Evolutionary conservation across 2,888 invertebrate species (phyloP).

Genomic region (Eupithecia tripunctaria): DNA sequence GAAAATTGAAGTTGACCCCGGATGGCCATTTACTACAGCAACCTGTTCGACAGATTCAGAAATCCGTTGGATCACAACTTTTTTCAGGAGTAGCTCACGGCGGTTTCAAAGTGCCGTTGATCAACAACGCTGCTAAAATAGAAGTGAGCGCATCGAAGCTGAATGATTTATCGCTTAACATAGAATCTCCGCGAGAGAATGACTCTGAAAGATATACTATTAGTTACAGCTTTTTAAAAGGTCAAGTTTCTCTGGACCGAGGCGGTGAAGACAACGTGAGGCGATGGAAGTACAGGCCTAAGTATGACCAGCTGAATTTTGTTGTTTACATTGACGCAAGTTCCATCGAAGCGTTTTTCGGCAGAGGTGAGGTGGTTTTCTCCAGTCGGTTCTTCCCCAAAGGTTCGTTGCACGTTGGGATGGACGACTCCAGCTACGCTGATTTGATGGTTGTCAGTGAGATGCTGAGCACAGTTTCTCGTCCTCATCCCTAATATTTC

Average conservation of each 20-base stretch:
- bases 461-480: slow-evolving; percentile 54
- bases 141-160: slow-evolving; percentile 47
- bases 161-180: slow-evolving; percentile 52
- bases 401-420: slow-evolving; percentile 47
- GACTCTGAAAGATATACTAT: slow-evolving; percentile 49
- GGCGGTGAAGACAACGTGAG: slow-evolving; percentile 66
- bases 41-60: slow-evolving; percentile 56
- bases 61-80: slow-evolving; percentile 46
- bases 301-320: slow-evolving; percentile 44
- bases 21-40: slow-evolving; percentile 61
- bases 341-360: slow-evolving; percentile 67
- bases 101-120: slow-evolving; percentile 43
- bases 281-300: slow-evolving; percentile 63
- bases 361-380: slow-evolving; percentile 64
- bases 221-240: slow-evolving; percentile 51
- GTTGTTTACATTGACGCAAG: slow-evolving; percentile 65
- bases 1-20: slow-evolving; percentile 57
- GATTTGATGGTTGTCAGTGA: slow-evolving; percentile 46
- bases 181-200: slow-evolving; percentile 53
- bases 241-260: slow-evolving; percentile 62
- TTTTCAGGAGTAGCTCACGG: slow-evolving; percentile 47
- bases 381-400: slow-evolving; percentile 66
- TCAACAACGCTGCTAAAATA: slow-evolving; percentile 65
- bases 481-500: not conserved
- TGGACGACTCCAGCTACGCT: slow-evolving; percentile 45